Conservation (phyloP, 2,888 invertebrate genomes). For the Suillia variegata region DNA sequence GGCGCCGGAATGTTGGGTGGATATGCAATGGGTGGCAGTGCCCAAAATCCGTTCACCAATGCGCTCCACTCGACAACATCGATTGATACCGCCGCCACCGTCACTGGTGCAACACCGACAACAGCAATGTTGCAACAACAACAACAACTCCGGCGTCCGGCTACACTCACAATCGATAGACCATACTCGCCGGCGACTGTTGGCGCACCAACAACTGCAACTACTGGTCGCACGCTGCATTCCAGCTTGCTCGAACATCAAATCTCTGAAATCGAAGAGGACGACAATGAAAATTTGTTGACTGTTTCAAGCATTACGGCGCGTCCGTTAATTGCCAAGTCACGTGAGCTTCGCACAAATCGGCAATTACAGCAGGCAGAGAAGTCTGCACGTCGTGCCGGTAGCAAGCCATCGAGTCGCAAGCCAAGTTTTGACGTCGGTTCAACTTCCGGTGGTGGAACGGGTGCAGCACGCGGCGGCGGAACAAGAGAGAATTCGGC, state of each 20-base stretch:
- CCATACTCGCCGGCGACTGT: slow-evolving; percentile 51
- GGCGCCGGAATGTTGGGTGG: not conserved
- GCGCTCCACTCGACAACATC: slow-evolving; percentile 29
- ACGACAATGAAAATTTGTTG: slow-evolving; percentile 74
- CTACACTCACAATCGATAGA: slow-evolving; percentile 62
- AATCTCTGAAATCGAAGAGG: slow-evolving; percentile 65
- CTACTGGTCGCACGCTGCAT: slow-evolving; percentile 54
- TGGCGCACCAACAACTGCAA: no score
- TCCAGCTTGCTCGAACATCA: slow-evolving; percentile 61
- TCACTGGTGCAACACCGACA: slow-evolving; percentile 21
- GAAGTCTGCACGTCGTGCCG: slow-evolving; percentile 19
- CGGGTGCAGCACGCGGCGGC: slow-evolving; percentile 30
- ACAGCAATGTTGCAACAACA: slow-evolving; percentile 57
- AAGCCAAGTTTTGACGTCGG: not conserved
- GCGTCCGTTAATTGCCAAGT: slow-evolving; percentile 73
- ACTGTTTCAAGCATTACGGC: slow-evolving; percentile 77
- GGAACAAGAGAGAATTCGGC: no score
- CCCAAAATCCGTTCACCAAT: slow-evolving; percentile 30
- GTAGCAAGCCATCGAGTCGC: slow-evolving; percentile 28
- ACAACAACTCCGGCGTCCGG: slow-evolving; percentile 62
- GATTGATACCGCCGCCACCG: slow-evolving; percentile 18
- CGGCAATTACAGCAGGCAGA: slow-evolving; percentile 40
- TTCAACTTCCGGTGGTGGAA: slow-evolving; percentile 18
- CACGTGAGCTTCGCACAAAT: slow-evolving; percentile 65
- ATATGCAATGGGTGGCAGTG: slow-evolving; percentile 33